Evolutionary conservation across 2,888 invertebrate species (phyloP).

Genomic region (Tenthredo distinguenda): DNA sequence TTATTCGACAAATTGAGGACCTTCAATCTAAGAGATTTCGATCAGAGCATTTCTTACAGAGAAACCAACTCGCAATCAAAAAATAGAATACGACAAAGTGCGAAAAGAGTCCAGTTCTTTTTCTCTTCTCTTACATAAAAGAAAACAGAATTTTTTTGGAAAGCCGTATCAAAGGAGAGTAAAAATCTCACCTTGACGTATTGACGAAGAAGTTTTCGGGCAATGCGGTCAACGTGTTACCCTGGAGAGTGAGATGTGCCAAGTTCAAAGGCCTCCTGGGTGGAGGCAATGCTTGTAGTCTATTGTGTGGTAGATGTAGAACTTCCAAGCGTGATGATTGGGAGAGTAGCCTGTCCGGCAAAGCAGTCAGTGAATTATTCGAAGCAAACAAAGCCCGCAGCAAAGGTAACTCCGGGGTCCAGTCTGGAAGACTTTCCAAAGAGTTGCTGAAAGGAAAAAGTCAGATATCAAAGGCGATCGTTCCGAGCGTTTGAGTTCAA

Average conservation of each 20-base stretch:
- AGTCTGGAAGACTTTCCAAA: constrained; percentile 86
- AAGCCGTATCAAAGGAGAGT: neutral
- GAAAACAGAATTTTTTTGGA: neutral
- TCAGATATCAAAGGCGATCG: constrained; percentile 33
- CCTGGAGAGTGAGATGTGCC: constrained; percentile 85
- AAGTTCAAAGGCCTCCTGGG: constrained; percentile 86
- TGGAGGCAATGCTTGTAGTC: constrained; percentile 86
- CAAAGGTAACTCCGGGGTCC: constrained; percentile 87
- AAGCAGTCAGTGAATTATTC: constrained; percentile 85
- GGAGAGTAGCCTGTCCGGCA: constrained; percentile 88
- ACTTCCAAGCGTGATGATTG: constrained; percentile 87
- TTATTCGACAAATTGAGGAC: constrained; percentile 90
- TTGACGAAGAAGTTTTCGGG: constrained; percentile 88
- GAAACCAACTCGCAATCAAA: neutral
- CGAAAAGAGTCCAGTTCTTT: neutral
- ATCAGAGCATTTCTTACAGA: neutral
- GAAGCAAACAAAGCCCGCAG: constrained; percentile 87
- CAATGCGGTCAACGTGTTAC: constrained; percentile 87
- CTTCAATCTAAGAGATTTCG: constrained; percentile 78
- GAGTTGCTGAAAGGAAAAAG: constrained; percentile 80
- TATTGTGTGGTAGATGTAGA: constrained; percentile 89
- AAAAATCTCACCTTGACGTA: constrained; percentile 79
- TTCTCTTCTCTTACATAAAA: neutral
- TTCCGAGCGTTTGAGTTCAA: neutral
- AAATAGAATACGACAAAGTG: neutral